Evolutionary conservation across 2,113 vertebrate genomes (phyloP).

Genomic region (Ardeotis arabs): DNA sequence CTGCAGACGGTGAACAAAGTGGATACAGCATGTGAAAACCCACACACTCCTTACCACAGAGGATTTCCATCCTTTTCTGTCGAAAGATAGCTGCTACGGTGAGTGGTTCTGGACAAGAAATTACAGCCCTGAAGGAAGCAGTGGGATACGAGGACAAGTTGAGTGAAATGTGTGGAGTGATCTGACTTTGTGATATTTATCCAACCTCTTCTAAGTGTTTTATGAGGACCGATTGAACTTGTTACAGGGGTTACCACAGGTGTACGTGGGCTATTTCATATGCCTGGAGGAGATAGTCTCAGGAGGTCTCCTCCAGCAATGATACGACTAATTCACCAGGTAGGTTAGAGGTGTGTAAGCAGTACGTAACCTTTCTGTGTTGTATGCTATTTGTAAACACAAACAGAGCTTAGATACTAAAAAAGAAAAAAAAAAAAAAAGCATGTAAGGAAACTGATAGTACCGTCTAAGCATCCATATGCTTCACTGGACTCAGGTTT

Average conservation of each 20-base stretch:
- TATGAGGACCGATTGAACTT: not conserved
- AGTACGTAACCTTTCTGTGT: not conserved
- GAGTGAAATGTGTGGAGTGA: not conserved
- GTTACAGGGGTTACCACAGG: not conserved
- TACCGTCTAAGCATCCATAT: not conserved
- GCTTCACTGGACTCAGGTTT: not conserved
- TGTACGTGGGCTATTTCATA: not conserved
- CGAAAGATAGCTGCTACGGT: not conserved
- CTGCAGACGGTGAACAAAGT: constrained; percentile 31
- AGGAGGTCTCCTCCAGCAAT: not conserved
- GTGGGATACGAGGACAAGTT: not conserved
- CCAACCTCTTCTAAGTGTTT: not conserved
- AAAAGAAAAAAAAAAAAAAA: accelerated
- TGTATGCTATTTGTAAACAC: not conserved
- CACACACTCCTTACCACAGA: not conserved
- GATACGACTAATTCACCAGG: no score
- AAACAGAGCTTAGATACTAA: accelerated
- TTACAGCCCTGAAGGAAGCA: not conserved
- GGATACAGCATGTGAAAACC: constrained; percentile 4
- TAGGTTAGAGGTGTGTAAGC: not conserved
- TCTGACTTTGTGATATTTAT: not conserved
- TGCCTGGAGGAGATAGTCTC: not conserved
- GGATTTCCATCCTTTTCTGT: not conserved
- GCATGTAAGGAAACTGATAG: not conserved
- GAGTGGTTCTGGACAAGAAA: not conserved